Base-by-base conservation (phyloP, 1,140 invertebrate genomes). In the Hermetia illucens region DNA sequence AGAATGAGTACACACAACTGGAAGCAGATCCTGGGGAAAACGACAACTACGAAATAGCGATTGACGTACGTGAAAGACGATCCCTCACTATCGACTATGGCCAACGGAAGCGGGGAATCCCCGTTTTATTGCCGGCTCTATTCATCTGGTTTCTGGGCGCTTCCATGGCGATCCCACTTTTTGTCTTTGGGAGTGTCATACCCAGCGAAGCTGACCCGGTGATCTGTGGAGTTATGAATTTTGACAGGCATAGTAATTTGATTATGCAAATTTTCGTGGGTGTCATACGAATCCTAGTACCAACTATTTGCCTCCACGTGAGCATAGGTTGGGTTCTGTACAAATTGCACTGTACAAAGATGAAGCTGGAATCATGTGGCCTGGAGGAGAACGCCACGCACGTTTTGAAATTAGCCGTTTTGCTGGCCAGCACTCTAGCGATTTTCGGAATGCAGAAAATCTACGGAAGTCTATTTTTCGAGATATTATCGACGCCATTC, bases 151-250 rank as follows among this genome's bases (percentile, higher is more conserved):
- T 70, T 27, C 43, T 69, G 22, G 60, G 67, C 34, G 49, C 61
- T 8, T 72, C 69, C 3, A 42, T 72, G 9, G 69, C 69, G 47
- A 55, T 73, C 36, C 70, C 70, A 9, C 61, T 69, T 40, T 69
- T 66, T 49, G 50, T 52, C 18, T 47, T 66, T 31, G 55, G 36
- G 8, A n/a, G 12, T 3, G 13, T 38, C 19, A 25, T 38, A 25
- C 36, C 36, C 4, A 38, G 19, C 36, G 22, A 29, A 12, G 10
- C 10, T 4, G 19, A 10, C 20, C 10, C 21, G 13, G 19, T 10
- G 18, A 18, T 38, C 3, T 38, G 36, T 19, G 36, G 36, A 3
- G 6, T 38, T 8, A 17, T 27, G 6, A 25, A 15, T 6, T 27
- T 38, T 9, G 22, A 36, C 25, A 13, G 21, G 4, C n/a, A 29